Base-by-base conservation (phyloP, 2,888 invertebrate genomes). In the Pterostichus madidus region DNA sequence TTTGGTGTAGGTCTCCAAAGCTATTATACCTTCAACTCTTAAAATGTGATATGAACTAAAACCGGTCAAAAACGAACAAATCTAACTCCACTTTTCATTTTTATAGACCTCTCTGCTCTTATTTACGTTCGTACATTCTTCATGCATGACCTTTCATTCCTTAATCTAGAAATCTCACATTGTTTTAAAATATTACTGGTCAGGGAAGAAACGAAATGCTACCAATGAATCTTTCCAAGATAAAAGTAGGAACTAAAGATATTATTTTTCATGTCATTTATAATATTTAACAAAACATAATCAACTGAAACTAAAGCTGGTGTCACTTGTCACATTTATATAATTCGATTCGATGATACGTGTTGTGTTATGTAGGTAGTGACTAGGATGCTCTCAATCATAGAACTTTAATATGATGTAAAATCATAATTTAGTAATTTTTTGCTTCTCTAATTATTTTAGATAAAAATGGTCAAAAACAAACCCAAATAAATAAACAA, bases 161-260 rank as follows among this genome's bases (percentile, higher is more conserved):
- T 77, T 77, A 77, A 77, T 77, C 77, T 77, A 15, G 52, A 56
- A 56, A 56, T 77, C 77, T 77, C 59, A 53, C 77, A 56, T 77
- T 77, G 77, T 77, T 77, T 56, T 77, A 77, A 77, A 56, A 56
- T 77, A 77, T 77, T 77, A 32, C 77, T 53, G 77, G 77, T 59
- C 77, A 77, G 39, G 31, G 39, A 77, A 24, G 11, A 32, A 77
- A 59, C 32, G 32, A 49, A 75, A 75, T 52, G 24, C n/a, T 13
- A 13, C 5, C 32, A 13, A 75, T 75, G 75, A 75, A 75, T 75
- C 68, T 64, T 68, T 71, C 71, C 10, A 10, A 13, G 44, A 44
- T 49, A 71, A 44, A 71, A 59, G 31, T 4, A 46, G 8, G 0
- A 24, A 46, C 31, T 64, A 64, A 35, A 32, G 5, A 64, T 31